These are phyloP conservation scores for Aldabrachelys gigantea DNA, from an alignment of 2,113 vertebrate genomes.

Conservation along the genomic window DNA sequence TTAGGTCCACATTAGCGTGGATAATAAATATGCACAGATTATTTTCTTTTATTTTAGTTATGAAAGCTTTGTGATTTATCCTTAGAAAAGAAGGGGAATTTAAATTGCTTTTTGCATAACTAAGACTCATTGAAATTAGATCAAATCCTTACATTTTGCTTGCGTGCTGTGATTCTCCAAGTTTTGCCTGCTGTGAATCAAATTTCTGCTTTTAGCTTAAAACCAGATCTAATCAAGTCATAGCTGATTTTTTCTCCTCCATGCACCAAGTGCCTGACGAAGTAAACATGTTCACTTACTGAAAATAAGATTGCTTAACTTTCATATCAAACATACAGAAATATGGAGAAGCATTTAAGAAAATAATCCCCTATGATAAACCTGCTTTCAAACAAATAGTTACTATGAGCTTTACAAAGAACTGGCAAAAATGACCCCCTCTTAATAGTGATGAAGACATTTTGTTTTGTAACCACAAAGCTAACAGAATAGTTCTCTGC, in stretches of 20 bases:
- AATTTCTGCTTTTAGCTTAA: conserved; percentile 14
- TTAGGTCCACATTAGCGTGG: background rate
- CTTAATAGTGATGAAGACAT: background rate
- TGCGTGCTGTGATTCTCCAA: background rate
- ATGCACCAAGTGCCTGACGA: conserved; percentile 1
- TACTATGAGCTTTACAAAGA: background rate
- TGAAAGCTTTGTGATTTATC: background rate
- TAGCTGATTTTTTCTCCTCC: background rate
- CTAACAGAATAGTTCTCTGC: background rate
- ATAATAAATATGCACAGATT: background rate
- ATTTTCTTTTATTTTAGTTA: background rate
- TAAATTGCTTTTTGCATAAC: background rate
- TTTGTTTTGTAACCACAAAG: background rate
- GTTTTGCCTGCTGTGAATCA: conserved; percentile 1
- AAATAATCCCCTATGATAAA: background rate
- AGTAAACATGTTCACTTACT: conserved; percentile 13
- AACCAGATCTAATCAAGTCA: conserved; percentile 28
- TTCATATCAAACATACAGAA: background rate
- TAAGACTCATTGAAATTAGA: background rate
- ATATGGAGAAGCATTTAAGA: background rate
- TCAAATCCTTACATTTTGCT: background rate
- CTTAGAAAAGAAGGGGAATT: background rate
- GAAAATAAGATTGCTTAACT: background rate
- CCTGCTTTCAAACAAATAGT: background rate
- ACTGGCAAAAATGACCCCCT: background rate